Conservation (phyloP, 92 coral and sea anemone genomes). For the Galaxea fascicularis region DNA sequence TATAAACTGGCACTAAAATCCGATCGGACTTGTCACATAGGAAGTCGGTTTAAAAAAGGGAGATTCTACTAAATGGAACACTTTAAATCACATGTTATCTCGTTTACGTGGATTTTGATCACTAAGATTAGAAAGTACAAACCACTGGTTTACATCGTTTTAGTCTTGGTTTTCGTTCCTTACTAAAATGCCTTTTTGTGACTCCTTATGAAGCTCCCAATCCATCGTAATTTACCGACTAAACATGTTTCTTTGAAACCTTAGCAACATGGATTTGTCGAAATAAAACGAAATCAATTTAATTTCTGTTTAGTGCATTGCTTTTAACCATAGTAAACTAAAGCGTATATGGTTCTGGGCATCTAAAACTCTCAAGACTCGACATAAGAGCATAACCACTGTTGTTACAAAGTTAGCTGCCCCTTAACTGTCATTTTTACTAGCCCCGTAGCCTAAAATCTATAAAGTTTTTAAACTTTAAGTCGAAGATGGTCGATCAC, state of each 20-base stretch:
- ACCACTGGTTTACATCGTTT: background rate
- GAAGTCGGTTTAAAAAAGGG: background rate
- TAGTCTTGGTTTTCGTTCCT: background rate
- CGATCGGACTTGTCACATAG: slow-evolving; percentile 36
- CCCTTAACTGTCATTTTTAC: too few species aligned
- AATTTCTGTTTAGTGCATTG: background rate
- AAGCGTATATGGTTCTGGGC: background rate
- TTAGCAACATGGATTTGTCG: slow-evolving; percentile 5
- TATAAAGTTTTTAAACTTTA: too few species aligned
- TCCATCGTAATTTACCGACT: background rate
- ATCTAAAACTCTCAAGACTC: background rate
- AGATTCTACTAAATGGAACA: background rate
- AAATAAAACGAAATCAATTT: background rate
- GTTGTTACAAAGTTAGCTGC: too few species aligned
- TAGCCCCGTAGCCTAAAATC: too few species aligned
- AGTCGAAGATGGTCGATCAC: too few species aligned
- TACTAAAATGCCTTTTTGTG: background rate
- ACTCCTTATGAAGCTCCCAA: background rate
- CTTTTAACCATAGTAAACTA: background rate
- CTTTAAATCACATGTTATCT: background rate
- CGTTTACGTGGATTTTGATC: background rate
- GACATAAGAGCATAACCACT: too few species aligned
- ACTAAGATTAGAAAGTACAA: background rate
- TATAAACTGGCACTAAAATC: background rate
- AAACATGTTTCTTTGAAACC: background rate